Evolutionary conservation across 2,797 vertebrate genomes (phyloP).

Genomic region (Potorous gilbertii): DNA sequence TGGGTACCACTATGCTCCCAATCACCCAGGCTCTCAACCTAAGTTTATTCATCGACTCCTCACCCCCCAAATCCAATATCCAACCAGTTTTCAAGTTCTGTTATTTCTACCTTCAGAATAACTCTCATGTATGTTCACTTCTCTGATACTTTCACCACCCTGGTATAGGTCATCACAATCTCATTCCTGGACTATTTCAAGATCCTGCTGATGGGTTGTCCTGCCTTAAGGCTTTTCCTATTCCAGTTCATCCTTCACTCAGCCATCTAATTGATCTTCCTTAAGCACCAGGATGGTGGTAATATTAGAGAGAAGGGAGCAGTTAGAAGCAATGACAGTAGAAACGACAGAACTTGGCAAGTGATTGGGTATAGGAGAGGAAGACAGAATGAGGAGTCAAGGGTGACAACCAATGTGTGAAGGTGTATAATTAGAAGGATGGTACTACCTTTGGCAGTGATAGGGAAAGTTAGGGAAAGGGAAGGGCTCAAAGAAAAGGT

Average conservation of each 20-base stretch:
- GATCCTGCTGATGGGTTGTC: neutral
- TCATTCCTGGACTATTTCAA: neutral
- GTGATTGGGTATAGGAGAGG: neutral
- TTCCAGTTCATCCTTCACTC: neutral
- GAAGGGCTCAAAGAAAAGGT: neutral
- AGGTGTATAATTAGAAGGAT: neutral
- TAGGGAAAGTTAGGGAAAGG: neutral
- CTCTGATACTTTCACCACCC: neutral
- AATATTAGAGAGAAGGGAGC: neutral
- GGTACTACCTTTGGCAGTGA: neutral
- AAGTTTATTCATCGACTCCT: neutral
- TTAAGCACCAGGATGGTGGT: neutral
- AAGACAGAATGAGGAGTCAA: neutral
- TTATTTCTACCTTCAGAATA: neutral
- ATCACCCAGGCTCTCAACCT: neutral
- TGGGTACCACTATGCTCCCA: neutral
- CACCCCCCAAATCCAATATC: neutral
- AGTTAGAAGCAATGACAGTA: neutral
- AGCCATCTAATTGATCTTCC: neutral
- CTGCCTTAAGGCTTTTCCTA: neutral
- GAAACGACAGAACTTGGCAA: neutral
- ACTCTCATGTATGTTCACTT: neutral
- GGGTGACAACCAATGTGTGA: neutral
- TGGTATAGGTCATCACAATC: neutral
- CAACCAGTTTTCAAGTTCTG: neutral